Evolutionary conservation across 2,888 invertebrate genomes (phyloP), one percentile per base, ranked within the genome.

Genomic region (Eumacrocentrus americanus): DNA sequence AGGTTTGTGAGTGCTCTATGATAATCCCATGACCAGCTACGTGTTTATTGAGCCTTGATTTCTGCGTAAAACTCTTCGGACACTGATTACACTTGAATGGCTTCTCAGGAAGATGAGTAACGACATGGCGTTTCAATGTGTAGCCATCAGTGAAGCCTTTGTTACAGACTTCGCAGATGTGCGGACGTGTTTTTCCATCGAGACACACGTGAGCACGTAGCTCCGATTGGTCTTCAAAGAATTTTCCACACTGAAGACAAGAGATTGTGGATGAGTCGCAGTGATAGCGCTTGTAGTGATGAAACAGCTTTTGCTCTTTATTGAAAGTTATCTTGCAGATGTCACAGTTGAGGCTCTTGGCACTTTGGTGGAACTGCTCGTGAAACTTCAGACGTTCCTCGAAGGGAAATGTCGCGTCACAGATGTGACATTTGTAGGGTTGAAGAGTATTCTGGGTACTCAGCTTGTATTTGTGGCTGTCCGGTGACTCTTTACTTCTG

Each of bases 111-210:
- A 75, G 58, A 38, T 75, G 75, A 1, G 76, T 75, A 0, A 74
- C 74, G 12, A 75, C 61, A 14, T 75, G 75, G 37, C 75, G 70
- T 29, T 75, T 75, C 20, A 75, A 60, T 0, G 75, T 75, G 63
- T 74, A 74, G 1, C 75, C 74, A 50, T 75, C 76, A 9, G 73
- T 66, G 25, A 75, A 76, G 14, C 76, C 73, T 56, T 75, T 75
- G 22, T 66, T 73, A 47, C 75, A 75, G 1, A 76, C 70, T 3
- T 74, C 71, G 51, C 75, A 75, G 1, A 75, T 67, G 42, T 75
- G 74, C 1, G 73, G 70, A 1, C 76, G 68, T 2, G 65, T 71
- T 38, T 76, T 76, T 0, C 75, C 74, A 18, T 75, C 75, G 2
- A 65, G 38, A 46, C 75, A 75, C 2, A 76, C 57, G 42, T 75